Evolutionary conservation across 2,113 vertebrate genomes (phyloP).

Genomic region (Mystacornis crossleyi): DNA sequence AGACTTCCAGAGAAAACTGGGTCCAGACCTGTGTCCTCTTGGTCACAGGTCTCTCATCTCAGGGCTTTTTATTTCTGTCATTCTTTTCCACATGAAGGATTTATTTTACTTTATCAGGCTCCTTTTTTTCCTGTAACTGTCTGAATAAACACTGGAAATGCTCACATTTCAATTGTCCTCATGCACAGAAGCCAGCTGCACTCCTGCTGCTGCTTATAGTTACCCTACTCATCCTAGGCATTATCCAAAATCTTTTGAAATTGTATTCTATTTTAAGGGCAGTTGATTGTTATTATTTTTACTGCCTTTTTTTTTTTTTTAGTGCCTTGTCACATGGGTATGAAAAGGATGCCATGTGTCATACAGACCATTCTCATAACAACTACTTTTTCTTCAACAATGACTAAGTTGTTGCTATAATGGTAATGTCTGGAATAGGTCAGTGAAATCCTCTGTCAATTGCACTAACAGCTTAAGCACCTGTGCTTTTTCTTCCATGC

Average conservation of each 20-base stretch:
- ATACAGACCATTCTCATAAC: not conserved
- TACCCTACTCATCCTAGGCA: not conserved
- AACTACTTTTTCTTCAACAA: not conserved
- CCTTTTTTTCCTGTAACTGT: not conserved
- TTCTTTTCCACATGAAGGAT: not conserved
- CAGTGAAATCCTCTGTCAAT: not conserved
- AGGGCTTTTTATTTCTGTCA: not conserved
- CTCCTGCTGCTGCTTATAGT: not conserved
- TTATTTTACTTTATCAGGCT: not conserved
- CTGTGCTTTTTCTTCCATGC: not conserved
- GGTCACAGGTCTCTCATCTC: not conserved
- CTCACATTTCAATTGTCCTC: not conserved
- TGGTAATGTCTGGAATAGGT: rapidly evolving
- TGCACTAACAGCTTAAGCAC: not conserved
- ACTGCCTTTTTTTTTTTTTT: not conserved
- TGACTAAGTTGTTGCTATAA: not conserved
- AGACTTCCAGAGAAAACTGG: rapidly evolving
- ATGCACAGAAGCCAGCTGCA: not conserved
- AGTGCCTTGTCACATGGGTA: not conserved
- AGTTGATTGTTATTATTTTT: not conserved
- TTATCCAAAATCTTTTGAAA: not conserved
- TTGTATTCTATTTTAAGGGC: not conserved
- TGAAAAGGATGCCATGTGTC: not conserved
- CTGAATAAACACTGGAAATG: not conserved
- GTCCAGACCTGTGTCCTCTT: rapidly evolving